Percentiles rank a stretch among this genome's conserved stretches.
Conservation (phyloP, 2,113 vertebrate genomes). For the Empidonax traillii region DNA sequence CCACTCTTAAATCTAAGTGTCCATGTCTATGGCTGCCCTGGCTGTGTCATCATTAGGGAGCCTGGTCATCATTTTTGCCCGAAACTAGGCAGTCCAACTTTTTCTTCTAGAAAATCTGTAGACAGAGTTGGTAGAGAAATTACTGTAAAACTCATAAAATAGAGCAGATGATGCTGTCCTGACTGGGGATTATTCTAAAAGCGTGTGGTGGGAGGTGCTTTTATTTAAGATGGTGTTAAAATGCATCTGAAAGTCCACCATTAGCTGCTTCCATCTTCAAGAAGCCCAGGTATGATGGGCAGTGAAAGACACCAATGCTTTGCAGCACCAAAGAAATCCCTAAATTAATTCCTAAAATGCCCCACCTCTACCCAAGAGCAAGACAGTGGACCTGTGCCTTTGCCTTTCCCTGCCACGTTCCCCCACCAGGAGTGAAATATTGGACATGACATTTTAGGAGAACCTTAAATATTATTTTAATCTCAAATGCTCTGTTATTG, state of each 20-base stretch:
- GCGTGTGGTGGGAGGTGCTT: not conserved
- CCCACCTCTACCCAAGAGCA: not conserved
- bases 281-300: not conserved
- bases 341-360: not conserved
- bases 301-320: not conserved
- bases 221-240: not conserved
- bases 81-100: not conserved
- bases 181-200: not conserved
- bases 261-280: not conserved
- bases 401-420: not conserved
- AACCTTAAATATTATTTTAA: slow-evolving; percentile 72
- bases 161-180: not conserved
- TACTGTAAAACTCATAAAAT: not conserved
- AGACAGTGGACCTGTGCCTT: not conserved
- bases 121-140: not conserved
- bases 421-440: slow-evolving; percentile 47
- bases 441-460: slow-evolving; percentile 21
- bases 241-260: not conserved
- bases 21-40: not conserved
- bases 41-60: not conserved
- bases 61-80: not conserved
- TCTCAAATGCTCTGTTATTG: slow-evolving; percentile 67
- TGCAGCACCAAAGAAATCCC: not conserved
- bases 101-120: not conserved
- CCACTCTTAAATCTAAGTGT: not conserved